A percentile compares a stretch with the other conserved stretches of the same genome.
These are phyloP conservation scores for Calosoma granatense DNA, from an alignment of 1,140 invertebrate genomes.

Conservation along the genomic window DNA sequence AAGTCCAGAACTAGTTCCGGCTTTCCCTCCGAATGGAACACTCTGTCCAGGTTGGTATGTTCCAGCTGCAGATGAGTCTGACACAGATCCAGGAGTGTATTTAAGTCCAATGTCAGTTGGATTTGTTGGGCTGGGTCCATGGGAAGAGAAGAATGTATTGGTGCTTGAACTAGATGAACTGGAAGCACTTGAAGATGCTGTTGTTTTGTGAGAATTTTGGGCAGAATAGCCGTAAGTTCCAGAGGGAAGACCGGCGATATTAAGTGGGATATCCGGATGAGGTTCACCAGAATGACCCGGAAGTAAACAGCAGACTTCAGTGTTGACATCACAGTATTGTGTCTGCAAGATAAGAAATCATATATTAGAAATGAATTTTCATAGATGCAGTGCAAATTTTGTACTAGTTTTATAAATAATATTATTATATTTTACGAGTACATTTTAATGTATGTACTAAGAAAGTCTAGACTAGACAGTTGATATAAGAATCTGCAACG, in stretches of 20 bases:
- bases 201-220: conserved; percentile 16
- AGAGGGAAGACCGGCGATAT: background rate
- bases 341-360: conserved; percentile 35
- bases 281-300: conserved; percentile 20
- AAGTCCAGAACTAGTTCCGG: conserved; percentile 21
- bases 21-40: conserved; percentile 19
- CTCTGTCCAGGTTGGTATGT: conserved; percentile 13
- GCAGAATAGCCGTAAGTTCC: conserved; percentile 12
- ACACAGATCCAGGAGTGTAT: background rate
- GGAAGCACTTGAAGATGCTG: background rate
- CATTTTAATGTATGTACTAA: background rate
- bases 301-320: conserved; percentile 40
- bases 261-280: background rate
- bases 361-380: background rate
- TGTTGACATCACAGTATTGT: conserved; percentile 36
- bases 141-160: background rate
- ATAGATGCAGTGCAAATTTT: background rate
- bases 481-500: background rate
- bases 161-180: background rate
- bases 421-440: background rate
- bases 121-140: background rate
- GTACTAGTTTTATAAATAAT: background rate
- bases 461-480: background rate
- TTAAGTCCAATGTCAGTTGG: background rate
- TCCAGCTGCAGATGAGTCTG: background rate